Percentiles rank a stretch among this genome's conserved stretches.
Conservation (phyloP, 2,797 vertebrate species). For the Limosa lapponica region DNA sequence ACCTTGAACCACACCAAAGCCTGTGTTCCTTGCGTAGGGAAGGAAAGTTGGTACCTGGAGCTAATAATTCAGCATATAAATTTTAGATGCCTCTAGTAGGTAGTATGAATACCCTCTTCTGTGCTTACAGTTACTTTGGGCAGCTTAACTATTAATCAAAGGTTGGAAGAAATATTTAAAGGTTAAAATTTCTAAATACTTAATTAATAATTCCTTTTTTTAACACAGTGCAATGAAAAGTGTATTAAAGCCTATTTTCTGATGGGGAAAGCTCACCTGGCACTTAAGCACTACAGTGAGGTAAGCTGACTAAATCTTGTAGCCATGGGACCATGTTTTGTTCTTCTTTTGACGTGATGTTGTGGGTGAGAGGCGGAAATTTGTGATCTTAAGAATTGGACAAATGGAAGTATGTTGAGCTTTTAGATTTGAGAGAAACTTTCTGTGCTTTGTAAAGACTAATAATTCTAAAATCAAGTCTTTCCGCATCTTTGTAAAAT, state of each 20-base stretch:
- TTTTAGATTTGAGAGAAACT: background rate
- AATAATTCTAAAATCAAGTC: background rate
- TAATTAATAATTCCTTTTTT: background rate
- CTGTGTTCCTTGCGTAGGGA: background rate
- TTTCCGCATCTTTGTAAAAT: background rate
- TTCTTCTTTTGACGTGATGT: background rate
- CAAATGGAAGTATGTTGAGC: background rate
- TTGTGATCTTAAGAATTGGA: background rate
- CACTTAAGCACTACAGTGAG: conserved; percentile 81
- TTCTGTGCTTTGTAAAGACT: background rate
- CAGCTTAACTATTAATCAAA: background rate
- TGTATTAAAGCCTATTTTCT: conserved; percentile 88
- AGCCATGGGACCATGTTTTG: accelerated
- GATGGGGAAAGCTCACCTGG: conserved; percentile 89
- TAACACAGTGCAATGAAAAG: conserved; percentile 85
- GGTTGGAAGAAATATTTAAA: background rate
- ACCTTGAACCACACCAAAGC: background rate
- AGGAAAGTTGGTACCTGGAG: background rate
- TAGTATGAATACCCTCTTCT: background rate
- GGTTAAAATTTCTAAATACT: accelerated
- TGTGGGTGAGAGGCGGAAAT: background rate
- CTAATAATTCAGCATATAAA: background rate
- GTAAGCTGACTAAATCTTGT: conserved; percentile 60
- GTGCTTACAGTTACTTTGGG: background rate
- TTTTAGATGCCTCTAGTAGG: background rate